phyloP scores from a whole-genome alignment of 2,797 vertebrate genomes.

The Cossypha niveicapilla region DNA sequence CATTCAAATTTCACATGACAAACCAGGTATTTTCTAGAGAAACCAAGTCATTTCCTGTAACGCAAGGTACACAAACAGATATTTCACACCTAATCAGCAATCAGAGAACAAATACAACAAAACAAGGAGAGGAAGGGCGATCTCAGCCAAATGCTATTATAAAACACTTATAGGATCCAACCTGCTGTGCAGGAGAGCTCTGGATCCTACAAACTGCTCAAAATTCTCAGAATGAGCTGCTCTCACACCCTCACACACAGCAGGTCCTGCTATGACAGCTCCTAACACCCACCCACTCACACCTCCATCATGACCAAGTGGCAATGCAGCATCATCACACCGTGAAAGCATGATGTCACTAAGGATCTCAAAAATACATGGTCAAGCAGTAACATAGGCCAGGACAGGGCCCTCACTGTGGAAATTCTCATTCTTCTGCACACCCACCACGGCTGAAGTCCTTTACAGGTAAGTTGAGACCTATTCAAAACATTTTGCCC shows the following conservation, averaged over 20 bases:
- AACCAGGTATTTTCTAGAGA: not conserved
- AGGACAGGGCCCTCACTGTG: accelerated
- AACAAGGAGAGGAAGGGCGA: not conserved
- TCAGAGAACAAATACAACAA: not conserved
- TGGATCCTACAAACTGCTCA: not conserved
- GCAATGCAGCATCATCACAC: not conserved
- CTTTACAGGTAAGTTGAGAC: not conserved
- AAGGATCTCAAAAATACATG: not conserved
- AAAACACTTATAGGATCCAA: not conserved
- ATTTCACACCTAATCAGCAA: not conserved
- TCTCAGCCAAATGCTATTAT: not conserved
- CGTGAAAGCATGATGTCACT: not conserved
- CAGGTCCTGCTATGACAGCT: not conserved
- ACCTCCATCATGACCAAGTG: not conserved
- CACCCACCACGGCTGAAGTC: accelerated
- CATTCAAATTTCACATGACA: not conserved
- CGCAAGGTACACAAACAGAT: not conserved
- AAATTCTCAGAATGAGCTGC: not conserved
- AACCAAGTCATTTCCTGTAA: not conserved
- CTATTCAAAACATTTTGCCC: not conserved
- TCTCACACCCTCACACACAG: not conserved
- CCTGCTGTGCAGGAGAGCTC: not conserved
- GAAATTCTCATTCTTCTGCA: not conserved
- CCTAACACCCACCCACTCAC: not conserved
- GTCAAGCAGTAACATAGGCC: not conserved